Conservation (phyloP, 1,140 invertebrate genomes). For the Heterodera schachtii region DNA sequence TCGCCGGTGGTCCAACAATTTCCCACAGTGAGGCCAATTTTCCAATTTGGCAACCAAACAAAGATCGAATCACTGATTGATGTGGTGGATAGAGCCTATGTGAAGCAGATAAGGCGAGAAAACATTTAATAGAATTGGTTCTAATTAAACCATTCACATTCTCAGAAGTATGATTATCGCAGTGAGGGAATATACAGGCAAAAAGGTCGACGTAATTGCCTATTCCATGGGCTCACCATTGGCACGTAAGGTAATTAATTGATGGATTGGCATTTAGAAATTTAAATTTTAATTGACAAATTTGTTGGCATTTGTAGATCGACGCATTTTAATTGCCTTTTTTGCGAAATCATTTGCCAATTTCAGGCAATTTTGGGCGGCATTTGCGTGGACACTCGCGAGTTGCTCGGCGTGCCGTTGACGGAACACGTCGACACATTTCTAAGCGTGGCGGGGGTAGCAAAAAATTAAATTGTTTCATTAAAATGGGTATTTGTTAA, state of each 20-base stretch:
- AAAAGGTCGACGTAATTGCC: constrained; percentile 53
- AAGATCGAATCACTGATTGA: too few species aligned
- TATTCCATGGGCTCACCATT: constrained; percentile 54
- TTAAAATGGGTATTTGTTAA: background rate
- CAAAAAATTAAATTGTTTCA: constrained; percentile 3
- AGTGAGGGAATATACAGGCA: constrained; percentile 48
- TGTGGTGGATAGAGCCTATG: too few species aligned
- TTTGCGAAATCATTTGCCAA: background rate
- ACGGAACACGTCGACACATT: constrained; percentile 58
- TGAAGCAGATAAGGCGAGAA: constrained; percentile 40
- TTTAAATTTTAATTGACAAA: too few species aligned
- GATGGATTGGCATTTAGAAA: background rate
- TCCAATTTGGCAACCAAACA: too few species aligned
- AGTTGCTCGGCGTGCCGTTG: constrained; percentile 47
- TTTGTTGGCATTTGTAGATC: background rate
- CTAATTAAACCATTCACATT: constrained; percentile 18
- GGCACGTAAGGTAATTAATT: constrained; percentile 37
- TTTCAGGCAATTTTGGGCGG: constrained; percentile 47
- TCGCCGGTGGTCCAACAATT: too few species aligned
- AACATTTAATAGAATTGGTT: constrained; percentile 6
- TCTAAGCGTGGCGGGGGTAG: constrained; percentile 51
- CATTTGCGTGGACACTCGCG: constrained; percentile 53
- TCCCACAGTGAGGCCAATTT: too few species aligned
- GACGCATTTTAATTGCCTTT: too few species aligned
- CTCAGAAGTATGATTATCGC: constrained; percentile 55